A percentile compares a stretch with the other conserved stretches of the same genome.
Conservation (phyloP, 2,113 vertebrate genomes). For the Meleagris gallopavo region DNA sequence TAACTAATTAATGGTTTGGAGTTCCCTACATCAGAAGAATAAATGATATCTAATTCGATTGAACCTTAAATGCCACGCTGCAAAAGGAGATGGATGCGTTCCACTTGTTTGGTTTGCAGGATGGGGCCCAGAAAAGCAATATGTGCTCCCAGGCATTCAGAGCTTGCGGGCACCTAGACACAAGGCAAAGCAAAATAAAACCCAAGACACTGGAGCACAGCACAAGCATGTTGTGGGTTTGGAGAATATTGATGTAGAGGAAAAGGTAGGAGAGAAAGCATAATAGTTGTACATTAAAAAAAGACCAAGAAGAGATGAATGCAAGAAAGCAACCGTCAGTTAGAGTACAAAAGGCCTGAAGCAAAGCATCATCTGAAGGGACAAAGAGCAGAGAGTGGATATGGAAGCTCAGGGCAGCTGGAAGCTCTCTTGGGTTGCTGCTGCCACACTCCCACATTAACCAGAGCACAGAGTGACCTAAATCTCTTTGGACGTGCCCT, state of each 20-base stretch:
- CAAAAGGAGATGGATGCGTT: not conserved
- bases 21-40: constrained; percentile 24
- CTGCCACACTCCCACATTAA: not conserved
- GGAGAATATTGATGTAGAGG: not conserved
- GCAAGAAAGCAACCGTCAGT: not conserved
- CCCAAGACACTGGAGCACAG: not conserved
- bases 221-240: not conserved
- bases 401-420: not conserved
- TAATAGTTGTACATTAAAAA: not conserved
- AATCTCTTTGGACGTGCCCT: not conserved
- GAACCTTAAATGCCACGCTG: not conserved
- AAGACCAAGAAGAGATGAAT: not conserved
- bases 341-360: not conserved
- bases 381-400: not conserved
- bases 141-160: not conserved
- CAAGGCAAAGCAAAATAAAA: not conserved
- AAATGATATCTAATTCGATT: not conserved
- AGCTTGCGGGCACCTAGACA: not conserved
- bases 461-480: not conserved
- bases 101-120: not conserved
- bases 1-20: constrained; percentile 27
- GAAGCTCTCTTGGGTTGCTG: not conserved
- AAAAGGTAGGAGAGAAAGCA: not conserved
- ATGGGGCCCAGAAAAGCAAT: not conserved
- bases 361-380: not conserved